These are phyloP conservation scores for Aselliscus stoliczkanus DNA, from an alignment of 2,797 vertebrate genomes.

Conservation along the genomic window DNA sequence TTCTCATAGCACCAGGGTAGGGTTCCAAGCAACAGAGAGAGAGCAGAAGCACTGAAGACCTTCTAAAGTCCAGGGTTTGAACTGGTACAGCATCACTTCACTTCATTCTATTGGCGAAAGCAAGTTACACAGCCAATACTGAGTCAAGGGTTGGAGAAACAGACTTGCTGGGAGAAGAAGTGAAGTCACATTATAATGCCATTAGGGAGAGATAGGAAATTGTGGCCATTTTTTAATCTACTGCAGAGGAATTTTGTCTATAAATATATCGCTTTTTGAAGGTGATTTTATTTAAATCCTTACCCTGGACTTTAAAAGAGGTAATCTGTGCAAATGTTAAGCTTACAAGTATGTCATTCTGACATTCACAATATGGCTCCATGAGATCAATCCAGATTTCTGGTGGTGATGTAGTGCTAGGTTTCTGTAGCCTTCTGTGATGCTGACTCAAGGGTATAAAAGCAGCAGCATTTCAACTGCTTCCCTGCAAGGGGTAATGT, in stretches of 20 bases:
- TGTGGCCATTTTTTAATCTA: neutral
- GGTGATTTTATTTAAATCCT: neutral
- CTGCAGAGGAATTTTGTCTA: neutral
- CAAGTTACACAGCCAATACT: neutral
- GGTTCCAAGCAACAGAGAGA: neutral
- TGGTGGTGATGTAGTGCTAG: neutral
- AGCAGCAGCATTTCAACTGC: constrained; percentile 6
- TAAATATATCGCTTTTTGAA: neutral
- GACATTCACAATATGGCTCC: neutral
- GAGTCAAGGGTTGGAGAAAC: too few relatives aligned
- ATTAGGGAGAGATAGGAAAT: neutral
- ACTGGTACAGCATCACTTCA: neutral
- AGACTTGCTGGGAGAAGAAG: neutral
- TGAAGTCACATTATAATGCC: neutral
- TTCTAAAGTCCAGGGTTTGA: neutral
- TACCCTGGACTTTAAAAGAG: neutral
- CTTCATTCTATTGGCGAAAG: neutral
- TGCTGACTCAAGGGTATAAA: neutral
- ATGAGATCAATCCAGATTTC: neutral
- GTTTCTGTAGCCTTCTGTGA: neutral
- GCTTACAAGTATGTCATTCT: neutral
- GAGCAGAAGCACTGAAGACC: neutral
- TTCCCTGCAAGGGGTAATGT: neutral
- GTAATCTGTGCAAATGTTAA: constrained; percentile 31
- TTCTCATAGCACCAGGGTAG: neutral